Evolutionary conservation across 2,113 vertebrate genomes (phyloP).

Genomic region (Laticauda colubrina): DNA sequence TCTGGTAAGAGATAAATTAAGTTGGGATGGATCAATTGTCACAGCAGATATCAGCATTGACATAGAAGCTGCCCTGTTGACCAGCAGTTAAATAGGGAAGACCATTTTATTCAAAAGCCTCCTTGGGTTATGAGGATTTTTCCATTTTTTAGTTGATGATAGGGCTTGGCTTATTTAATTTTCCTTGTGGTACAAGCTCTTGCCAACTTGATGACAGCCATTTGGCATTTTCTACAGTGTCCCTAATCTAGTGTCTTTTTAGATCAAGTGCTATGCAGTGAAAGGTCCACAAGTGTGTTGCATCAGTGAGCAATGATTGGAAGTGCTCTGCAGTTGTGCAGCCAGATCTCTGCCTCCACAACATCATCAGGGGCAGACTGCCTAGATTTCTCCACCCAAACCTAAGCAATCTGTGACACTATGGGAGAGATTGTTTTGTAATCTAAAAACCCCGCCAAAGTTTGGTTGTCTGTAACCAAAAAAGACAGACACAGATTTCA

Average conservation of each 20-base stretch:
- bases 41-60: background rate
- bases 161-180: background rate
- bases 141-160: background rate
- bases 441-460: background rate
- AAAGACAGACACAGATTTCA: no score
- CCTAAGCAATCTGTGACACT: background rate
- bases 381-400: background rate
- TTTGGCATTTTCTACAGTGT: background rate
- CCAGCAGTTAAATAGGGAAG: background rate
- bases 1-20: background rate
- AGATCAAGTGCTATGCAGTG: background rate
- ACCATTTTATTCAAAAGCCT: background rate
- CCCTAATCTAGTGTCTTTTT: background rate
- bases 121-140: background rate
- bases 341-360: background rate
- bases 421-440: background rate
- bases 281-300: background rate
- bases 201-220: background rate
- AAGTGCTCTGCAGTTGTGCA: background rate
- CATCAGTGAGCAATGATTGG: background rate
- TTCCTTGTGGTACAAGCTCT: background rate
- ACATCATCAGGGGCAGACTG: background rate
- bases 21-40: background rate
- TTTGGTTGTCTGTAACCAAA: no score
- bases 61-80: background rate